phyloP scores from a whole-genome alignment of 2,797 vertebrate genomes.

The Eulemur albifrons region DNA sequence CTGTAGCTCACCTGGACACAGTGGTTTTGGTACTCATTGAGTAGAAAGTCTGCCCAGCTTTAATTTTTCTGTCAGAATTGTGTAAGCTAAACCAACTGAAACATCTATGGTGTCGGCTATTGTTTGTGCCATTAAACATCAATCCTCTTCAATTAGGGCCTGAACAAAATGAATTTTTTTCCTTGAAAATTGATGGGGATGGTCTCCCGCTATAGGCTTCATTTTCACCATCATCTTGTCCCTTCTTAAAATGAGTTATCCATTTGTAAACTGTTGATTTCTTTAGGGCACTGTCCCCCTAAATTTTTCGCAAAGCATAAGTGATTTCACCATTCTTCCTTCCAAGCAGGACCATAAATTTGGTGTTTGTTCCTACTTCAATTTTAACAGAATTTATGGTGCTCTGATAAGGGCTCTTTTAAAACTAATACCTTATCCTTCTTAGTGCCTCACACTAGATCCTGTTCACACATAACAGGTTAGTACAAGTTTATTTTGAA shows the following conservation, averaged over 20 bases:
- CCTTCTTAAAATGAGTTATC: too few species aligned
- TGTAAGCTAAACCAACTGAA: neutral
- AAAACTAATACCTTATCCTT: neutral
- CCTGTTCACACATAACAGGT: neutral
- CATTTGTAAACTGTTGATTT: too few species aligned
- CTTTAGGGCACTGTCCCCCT: too few species aligned
- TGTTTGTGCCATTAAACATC: too few species aligned
- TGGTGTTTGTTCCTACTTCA: neutral
- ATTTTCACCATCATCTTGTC: too few species aligned
- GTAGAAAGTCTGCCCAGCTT: neutral
- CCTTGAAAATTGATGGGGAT: too few species aligned
- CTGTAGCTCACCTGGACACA: neutral
- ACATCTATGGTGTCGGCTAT: too few species aligned
- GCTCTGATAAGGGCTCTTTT: neutral
- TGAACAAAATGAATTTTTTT: too few species aligned
- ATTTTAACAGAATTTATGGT: neutral
- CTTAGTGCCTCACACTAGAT: neutral
- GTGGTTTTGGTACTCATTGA: neutral
- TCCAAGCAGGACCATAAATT: neutral
- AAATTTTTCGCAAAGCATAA: too few species aligned
- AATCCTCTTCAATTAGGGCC: too few species aligned
- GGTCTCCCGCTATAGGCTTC: neutral
- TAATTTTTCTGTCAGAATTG: neutral
- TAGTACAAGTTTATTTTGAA: neutral
- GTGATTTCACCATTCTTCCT: neutral